A percentile compares a stretch with the other conserved stretches of the same genome.
Evolutionary conservation across 2,113 vertebrate genomes (phyloP).

Genomic region (Grammomys surdaster): DNA sequence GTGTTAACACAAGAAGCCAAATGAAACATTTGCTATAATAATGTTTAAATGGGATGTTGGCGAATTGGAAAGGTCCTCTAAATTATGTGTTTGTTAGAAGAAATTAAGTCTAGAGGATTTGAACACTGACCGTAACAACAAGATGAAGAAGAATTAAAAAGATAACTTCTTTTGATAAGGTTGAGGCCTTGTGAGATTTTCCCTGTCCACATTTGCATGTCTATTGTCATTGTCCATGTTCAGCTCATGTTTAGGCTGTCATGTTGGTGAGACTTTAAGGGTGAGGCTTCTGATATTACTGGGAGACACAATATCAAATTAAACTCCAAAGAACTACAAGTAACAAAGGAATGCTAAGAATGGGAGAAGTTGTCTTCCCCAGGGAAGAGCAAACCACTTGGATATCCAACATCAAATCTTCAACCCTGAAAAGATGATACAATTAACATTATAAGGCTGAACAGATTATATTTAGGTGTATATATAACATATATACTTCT

Average conservation of each 20-base stretch:
- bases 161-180: background rate
- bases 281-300: background rate
- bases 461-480: background rate
- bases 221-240: background rate
- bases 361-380: background rate
- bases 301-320: background rate
- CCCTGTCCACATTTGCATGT: background rate
- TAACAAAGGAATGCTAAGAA: background rate
- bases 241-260: background rate
- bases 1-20: background rate
- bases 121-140: background rate
- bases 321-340: background rate
- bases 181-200: background rate
- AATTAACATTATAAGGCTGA: background rate
- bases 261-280: background rate
- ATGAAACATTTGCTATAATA: background rate
- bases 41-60: background rate
- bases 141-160: background rate
- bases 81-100: background rate
- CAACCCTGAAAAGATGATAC: background rate
- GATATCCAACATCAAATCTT: background rate
- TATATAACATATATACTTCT: background rate
- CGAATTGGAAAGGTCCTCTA: background rate
- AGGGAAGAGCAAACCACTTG: background rate
- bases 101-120: background rate